Conservation (phyloP, 2,113 vertebrate genomes). For the Pimephales promelas region DNA sequence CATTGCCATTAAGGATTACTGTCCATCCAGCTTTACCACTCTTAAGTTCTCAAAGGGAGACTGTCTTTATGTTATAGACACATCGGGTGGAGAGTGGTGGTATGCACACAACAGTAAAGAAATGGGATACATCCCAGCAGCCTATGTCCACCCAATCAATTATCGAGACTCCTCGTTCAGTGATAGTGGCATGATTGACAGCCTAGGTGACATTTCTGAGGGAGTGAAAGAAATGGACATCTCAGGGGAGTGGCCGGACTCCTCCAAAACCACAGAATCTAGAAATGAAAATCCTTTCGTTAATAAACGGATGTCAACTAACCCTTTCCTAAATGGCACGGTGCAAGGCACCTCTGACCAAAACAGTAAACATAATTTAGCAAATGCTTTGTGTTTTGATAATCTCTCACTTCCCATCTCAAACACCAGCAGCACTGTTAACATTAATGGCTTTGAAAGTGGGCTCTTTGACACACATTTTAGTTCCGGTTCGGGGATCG, state of each 20-base stretch:
- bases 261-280: slow-evolving; percentile 69
- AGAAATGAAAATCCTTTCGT: slow-evolving; percentile 85
- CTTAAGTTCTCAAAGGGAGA: slow-evolving; percentile 96
- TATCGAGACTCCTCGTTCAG: slow-evolving; percentile 85
- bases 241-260: slow-evolving; percentile 80
- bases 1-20: slow-evolving; percentile 94
- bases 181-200: slow-evolving; percentile 92
- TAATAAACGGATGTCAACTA: slow-evolving; percentile 80
- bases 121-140: slow-evolving; percentile 96
- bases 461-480: slow-evolving; percentile 74
- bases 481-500: slow-evolving; percentile 55
- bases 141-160: slow-evolving; percentile 88
- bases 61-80: slow-evolving; percentile 91
- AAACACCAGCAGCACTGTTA: slow-evolving; percentile 54
- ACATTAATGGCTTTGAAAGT: slow-evolving; percentile 74
- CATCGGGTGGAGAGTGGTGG: slow-evolving; percentile 95
- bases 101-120: slow-evolving; percentile 97
- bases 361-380: slow-evolving; percentile 69
- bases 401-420: slow-evolving; percentile 64
- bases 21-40: slow-evolving; percentile 94
- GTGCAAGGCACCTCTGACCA: slow-evolving; percentile 62
- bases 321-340: slow-evolving; percentile 86
- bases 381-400: slow-evolving; percentile 87
- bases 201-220: slow-evolving; percentile 80
- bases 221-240: slow-evolving; percentile 85